These are phyloP conservation scores for Aegypius monachus DNA, from an alignment of 2,113 vertebrate genomes.

Conservation along the genomic window DNA sequence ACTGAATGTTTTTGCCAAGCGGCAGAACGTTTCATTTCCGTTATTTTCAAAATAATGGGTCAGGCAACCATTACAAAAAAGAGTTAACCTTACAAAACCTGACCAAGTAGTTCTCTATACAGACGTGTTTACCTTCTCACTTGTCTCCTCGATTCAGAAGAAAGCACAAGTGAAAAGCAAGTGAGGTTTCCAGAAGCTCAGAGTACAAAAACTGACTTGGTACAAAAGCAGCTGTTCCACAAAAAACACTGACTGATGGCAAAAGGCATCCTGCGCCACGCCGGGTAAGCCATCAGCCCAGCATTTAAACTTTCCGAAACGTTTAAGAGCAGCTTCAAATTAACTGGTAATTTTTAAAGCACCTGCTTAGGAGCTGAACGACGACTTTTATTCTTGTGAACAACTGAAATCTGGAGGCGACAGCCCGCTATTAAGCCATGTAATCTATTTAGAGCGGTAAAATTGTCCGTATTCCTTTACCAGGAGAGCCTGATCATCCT, in stretches of 20 bases:
- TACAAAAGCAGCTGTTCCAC: neutral
- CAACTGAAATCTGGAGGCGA: neutral
- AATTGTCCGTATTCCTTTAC: fast-evolving
- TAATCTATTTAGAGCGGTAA: fast-evolving
- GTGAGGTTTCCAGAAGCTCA: too few species aligned
- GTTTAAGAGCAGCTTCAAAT: neutral
- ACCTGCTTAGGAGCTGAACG: neutral
- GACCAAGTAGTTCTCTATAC: neutral
- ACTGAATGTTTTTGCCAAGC: too few species aligned
- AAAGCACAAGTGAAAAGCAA: neutral
- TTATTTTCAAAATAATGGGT: neutral
- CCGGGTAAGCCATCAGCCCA: neutral
- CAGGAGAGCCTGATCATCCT: neutral
- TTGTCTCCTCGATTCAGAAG: neutral
- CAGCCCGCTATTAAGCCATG: neutral
- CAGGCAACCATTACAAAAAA: too few species aligned
- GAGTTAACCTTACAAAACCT: fast-evolving
- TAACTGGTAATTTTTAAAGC: neutral
- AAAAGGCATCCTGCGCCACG: fast-evolving
- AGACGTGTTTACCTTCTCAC: fast-evolving
- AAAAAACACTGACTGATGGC: neutral
- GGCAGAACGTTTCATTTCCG: fast-evolving
- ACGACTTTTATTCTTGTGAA: neutral
- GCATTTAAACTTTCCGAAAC: fast-evolving
- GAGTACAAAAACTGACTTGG: fast-evolving